These are phyloP conservation scores for Lutjanus erythropterus DNA, from an alignment of 2,113 vertebrate species.

Conservation along the genomic window DNA sequence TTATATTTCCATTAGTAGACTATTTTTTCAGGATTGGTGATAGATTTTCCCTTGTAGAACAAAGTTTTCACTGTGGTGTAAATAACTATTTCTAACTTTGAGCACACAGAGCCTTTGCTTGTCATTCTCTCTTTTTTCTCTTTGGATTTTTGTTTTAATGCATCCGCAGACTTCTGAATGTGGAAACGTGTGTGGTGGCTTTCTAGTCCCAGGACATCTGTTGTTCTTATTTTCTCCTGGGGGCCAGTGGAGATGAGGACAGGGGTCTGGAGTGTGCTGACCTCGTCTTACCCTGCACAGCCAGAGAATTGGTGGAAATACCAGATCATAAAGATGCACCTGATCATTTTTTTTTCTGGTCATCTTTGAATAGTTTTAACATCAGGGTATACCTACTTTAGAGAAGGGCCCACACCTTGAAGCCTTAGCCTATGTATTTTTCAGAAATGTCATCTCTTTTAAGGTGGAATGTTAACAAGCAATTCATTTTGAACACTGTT, in stretches of 20 bases:
- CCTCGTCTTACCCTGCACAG: slow-evolving; percentile 39
- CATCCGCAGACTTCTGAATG: not conserved
- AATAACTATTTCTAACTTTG: not conserved
- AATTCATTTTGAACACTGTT: not conserved
- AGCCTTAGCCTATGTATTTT: slow-evolving; percentile 10
- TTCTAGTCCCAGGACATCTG: slow-evolving; percentile 10
- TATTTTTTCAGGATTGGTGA: not conserved
- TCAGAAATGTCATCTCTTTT: slow-evolving; percentile 35
- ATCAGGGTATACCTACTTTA: not conserved
- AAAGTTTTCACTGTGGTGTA: slow-evolving; percentile 44
- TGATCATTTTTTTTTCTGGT: too few relatives aligned
- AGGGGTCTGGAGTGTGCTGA: slow-evolving; percentile 40
- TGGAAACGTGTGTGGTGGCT: not conserved
- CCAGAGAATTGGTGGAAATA: slow-evolving; percentile 35
- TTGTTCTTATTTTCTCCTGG: slow-evolving; percentile 26
- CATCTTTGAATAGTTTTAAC: not conserved
- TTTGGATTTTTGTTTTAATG: not conserved
- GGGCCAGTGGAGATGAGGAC: slow-evolving; percentile 27
- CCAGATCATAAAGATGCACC: not conserved
- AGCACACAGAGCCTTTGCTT: not conserved
- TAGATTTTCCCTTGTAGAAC: not conserved
- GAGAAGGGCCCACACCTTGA: slow-evolving; percentile 35
- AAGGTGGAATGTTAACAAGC: slow-evolving; percentile 37
- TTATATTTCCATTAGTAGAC: not conserved
- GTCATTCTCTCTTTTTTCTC: not conserved